These are phyloP conservation scores for Oryctes rhinoceros DNA, from an alignment of 1,140 invertebrate genomes.

Conservation along the genomic window DNA sequence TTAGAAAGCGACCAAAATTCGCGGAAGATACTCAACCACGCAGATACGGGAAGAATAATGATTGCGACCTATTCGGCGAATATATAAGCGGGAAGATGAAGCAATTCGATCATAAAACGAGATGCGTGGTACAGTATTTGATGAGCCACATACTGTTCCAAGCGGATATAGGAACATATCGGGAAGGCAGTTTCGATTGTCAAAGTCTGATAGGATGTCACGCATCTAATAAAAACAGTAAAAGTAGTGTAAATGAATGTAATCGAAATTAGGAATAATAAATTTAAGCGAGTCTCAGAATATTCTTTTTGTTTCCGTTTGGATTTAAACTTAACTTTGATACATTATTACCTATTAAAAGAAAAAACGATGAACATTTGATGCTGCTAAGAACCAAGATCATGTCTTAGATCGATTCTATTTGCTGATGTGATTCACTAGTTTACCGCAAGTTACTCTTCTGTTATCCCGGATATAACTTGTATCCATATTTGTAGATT, in stretches of 20 bases:
- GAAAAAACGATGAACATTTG: no score
- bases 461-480: no score
- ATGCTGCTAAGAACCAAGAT: no score
- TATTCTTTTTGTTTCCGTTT: neutral
- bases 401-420: no score
- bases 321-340: no score
- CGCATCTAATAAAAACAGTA: neutral
- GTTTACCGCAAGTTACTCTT: no score
- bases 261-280: neutral
- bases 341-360: no score
- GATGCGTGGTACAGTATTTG: neutral
- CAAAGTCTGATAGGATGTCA: neutral
- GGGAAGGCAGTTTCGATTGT: neutral
- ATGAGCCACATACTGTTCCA: conserved; percentile 19
- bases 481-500: no score
- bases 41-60: neutral
- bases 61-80: neutral
- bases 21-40: neutral
- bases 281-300: neutral
- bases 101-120: neutral
- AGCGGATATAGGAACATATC: conserved; percentile 12
- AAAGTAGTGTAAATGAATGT: neutral
- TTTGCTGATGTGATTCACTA: no score
- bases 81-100: conserved; percentile 21
- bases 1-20: neutral